Evolutionary conservation across 2,113 vertebrate genomes (phyloP).

Genomic region (Pachypanchax playfairii): DNA sequence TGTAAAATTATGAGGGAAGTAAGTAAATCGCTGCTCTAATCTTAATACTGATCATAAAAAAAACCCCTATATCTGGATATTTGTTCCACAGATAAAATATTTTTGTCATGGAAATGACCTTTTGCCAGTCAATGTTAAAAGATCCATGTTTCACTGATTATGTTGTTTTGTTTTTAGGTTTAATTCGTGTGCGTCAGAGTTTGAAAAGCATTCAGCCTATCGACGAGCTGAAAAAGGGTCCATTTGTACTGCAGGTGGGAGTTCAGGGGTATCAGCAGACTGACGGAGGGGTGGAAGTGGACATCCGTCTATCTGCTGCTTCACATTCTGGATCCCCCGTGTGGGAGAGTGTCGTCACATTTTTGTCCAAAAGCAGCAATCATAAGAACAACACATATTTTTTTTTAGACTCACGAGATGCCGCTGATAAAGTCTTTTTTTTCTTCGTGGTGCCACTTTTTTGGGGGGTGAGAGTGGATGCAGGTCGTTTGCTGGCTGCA

Average conservation of each 20-base stretch:
- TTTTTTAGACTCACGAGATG: background rate
- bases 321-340: conserved; percentile 28
- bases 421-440: too few species aligned
- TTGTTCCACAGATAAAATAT: too few species aligned
- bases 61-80: too few species aligned
- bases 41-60: too few species aligned
- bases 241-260: conserved; percentile 58
- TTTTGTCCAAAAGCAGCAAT: conserved; percentile 59
- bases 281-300: conserved; percentile 71
- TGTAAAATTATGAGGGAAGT: too few species aligned
- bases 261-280: conserved; percentile 57
- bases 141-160: too few species aligned
- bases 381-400: background rate
- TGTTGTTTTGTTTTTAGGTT: conserved; percentile 41
- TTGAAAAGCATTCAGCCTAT: conserved; percentile 65
- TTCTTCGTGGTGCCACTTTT: too few species aligned
- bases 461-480: too few species aligned
- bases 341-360: conserved; percentile 73
- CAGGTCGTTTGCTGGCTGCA: too few species aligned
- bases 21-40: too few species aligned
- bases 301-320: conserved; percentile 60
- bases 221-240: conserved; percentile 77
- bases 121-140: too few species aligned
- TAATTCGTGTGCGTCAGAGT: conserved; percentile 61
- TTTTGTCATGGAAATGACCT: too few species aligned